A percentile compares a stretch with the other conserved stretches of the same genome.
Evolutionary conservation across 2,797 vertebrate genomes (phyloP).

Genomic region (Tolypeutes matacus): DNA sequence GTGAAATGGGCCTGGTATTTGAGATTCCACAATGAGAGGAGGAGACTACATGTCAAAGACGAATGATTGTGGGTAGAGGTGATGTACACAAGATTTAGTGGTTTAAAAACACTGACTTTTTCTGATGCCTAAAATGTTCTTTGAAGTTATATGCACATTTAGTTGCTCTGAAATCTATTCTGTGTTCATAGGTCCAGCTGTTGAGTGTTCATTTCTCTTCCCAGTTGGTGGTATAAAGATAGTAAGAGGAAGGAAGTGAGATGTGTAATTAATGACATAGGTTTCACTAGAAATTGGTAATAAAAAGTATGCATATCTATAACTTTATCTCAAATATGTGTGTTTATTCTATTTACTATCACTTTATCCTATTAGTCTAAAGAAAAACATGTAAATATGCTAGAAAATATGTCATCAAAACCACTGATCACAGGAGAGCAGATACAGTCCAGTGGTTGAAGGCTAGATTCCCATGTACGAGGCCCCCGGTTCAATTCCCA

Average conservation of each 20-base stretch:
- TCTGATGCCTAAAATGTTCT: not conserved
- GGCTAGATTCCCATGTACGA: too few species aligned
- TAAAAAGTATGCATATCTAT: not conserved
- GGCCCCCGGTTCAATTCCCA: too few species aligned
- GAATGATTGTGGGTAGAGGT: not conserved
- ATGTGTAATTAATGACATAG: not conserved
- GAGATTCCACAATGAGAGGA: not conserved
- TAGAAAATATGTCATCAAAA: not conserved
- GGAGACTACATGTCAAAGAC: not conserved
- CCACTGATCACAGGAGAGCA: not conserved
- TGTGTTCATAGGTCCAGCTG: conserved; percentile 25
- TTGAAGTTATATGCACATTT: not conserved
- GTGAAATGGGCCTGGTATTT: not conserved
- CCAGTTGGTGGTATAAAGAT: not conserved
- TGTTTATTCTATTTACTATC: conserved; percentile 13
- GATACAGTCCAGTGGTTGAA: too few species aligned
- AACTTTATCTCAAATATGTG: not conserved
- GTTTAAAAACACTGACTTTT: not conserved
- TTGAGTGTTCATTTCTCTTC: conserved; percentile 23
- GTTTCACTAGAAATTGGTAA: conserved; percentile 2
- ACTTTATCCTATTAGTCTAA: not conserved
- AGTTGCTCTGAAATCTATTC: conserved; percentile 23
- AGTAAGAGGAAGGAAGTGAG: conserved; percentile 8
- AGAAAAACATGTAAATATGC: not conserved
- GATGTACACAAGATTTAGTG: not conserved